Conservation (phyloP, 2,113 vertebrate genomes). For the Pseudopipra pipra region DNA sequence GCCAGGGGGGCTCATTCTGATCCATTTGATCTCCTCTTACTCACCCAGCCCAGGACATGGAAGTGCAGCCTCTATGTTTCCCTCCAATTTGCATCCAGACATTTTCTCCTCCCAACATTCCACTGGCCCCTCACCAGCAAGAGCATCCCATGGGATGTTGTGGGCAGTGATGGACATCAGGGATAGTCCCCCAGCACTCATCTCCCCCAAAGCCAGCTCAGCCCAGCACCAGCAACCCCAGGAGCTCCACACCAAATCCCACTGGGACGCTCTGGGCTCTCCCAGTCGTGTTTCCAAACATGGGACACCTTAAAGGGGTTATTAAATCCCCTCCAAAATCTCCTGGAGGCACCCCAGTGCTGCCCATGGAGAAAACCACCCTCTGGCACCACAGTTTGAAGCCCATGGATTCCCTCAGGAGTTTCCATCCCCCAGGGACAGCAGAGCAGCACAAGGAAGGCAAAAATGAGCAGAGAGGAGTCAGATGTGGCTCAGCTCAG, state of each 20-base stretch:
- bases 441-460: neutral
- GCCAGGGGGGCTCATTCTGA: neutral
- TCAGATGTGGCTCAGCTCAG: neutral
- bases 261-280: neutral
- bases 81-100: neutral
- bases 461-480: neutral
- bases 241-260: neutral
- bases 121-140: neutral
- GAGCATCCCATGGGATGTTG: fast-evolving
- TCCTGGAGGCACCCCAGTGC: neutral
- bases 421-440: neutral
- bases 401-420: neutral
- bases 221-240: neutral
- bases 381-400: neutral
- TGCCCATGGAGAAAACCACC: neutral
- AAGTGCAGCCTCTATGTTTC: fast-evolving
- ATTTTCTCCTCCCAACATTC: neutral
- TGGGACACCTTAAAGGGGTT: neutral
- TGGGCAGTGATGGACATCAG: neutral
- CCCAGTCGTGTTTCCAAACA: neutral
- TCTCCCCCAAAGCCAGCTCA: neutral
- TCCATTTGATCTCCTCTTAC: neutral
- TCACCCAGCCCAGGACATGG: neutral
- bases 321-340: neutral
- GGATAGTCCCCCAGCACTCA: neutral